Evolutionary conservation across 1,140 invertebrate species (phyloP).

Genomic region (Rhagoletis pomonella): DNA sequence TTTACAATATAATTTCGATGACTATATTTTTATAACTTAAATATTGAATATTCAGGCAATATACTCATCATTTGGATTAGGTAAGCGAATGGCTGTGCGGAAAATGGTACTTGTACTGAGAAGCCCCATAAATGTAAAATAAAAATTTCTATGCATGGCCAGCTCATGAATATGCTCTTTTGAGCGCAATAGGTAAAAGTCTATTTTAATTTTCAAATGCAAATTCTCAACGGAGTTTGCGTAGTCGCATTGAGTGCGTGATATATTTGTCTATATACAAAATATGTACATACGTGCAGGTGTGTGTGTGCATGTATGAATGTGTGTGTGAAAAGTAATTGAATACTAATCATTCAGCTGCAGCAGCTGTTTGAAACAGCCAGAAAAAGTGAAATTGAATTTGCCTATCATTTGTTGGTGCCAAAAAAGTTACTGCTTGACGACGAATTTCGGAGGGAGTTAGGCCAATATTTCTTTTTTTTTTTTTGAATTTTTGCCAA

Average conservation of each 20-base stretch:
- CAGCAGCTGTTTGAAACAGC: too few species aligned
- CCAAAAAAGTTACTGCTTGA: too few species aligned
- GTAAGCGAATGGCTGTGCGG: too few species aligned
- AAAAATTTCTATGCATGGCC: not conserved
- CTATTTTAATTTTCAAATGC: conserved; percentile 16
- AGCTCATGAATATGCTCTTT: not conserved
- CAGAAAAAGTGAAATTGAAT: too few species aligned
- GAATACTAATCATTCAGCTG: not conserved
- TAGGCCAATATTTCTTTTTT: not conserved
- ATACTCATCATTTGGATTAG: too few species aligned
- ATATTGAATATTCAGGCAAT: too few species aligned
- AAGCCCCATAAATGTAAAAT: not conserved
- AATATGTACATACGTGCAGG: not conserved
- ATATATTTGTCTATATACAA: not conserved
- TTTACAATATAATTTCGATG: too few species aligned
- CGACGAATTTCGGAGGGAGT: too few species aligned
- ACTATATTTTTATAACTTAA: too few species aligned
- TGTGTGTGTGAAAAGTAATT: not conserved
- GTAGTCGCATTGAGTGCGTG: not conserved
- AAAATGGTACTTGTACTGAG: too few species aligned
- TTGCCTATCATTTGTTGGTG: too few species aligned
- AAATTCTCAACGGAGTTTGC: not conserved
- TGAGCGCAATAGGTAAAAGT: not conserved
- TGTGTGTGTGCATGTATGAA: not conserved
- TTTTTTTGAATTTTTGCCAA: not conserved